These are phyloP conservation scores for Steinernema carpocapsae DNA, from an alignment of 2,888 invertebrate genomes.

Conservation along the genomic window DNA sequence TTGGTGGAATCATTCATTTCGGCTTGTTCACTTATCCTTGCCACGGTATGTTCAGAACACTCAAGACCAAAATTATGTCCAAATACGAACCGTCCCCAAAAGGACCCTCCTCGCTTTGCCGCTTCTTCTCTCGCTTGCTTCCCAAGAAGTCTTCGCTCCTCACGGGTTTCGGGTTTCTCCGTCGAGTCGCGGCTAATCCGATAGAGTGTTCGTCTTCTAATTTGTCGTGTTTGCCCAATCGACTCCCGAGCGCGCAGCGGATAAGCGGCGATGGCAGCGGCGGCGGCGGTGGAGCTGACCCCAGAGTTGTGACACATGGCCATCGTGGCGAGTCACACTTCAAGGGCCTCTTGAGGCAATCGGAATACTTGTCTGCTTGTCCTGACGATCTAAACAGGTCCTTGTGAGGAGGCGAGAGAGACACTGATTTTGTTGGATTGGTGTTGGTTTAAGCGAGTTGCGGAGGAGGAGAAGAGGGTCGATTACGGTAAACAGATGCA, in stretches of 20 bases:
- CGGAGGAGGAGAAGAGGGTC: too few species aligned
- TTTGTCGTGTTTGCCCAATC: slow-evolving; percentile 29
- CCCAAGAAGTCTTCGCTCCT: not conserved
- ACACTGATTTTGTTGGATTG: too few species aligned
- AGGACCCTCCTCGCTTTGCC: too few species aligned
- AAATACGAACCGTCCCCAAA: too few species aligned
- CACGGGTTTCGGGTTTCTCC: slow-evolving; percentile 27
- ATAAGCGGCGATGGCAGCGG: too few species aligned
- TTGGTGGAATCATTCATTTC: too few species aligned
- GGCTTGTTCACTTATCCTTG: too few species aligned
- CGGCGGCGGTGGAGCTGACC: too few species aligned
- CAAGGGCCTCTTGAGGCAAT: slow-evolving; percentile 9
- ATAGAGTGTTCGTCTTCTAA: slow-evolving; percentile 31
- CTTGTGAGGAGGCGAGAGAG: not conserved
- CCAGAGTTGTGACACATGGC: slow-evolving; percentile 27
- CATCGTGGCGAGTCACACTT: slow-evolving; percentile 1
- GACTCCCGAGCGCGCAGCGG: not conserved
- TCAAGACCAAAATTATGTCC: too few species aligned
- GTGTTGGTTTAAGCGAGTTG: not conserved
- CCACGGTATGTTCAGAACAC: too few species aligned
- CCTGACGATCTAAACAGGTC: slow-evolving; percentile 11
- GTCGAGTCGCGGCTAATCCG: slow-evolving; percentile 17
- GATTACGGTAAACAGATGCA: too few species aligned
- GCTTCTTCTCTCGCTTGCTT: not conserved
- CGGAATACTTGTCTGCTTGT: not conserved